phyloP scores from a whole-genome alignment of 64 coral and sea anemone genomes.

The Actinia equina region DNA sequence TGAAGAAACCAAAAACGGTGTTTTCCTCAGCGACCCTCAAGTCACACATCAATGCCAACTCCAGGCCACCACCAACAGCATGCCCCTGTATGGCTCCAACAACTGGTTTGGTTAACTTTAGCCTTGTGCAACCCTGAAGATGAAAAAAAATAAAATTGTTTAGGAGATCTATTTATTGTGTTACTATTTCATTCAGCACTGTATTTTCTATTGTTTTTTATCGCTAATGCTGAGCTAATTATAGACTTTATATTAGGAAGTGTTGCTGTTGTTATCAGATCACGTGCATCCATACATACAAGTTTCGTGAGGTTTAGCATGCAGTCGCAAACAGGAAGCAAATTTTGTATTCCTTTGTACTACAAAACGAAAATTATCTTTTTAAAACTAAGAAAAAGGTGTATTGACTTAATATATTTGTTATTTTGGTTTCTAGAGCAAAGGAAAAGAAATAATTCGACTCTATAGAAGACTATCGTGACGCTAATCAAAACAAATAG shows the following conservation, averaged over 20 bases:
- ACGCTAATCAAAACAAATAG: background rate
- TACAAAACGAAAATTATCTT: background rate
- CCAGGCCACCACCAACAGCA: slow-evolving; percentile 93
- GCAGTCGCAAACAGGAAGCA: background rate
- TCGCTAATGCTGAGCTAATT: background rate
- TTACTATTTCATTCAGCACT: background rate
- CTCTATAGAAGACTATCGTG: background rate
- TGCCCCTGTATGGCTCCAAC: slow-evolving; percentile 93
- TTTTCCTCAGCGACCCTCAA: slow-evolving; percentile 82
- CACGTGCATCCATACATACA: background rate
- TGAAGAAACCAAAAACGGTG: slow-evolving; percentile 88
- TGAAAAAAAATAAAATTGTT: background rate
- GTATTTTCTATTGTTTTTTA: background rate
- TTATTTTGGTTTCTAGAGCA: background rate
- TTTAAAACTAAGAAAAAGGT: background rate
- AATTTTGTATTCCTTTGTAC: background rate
- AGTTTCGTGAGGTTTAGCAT: background rate
- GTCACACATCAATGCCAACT: slow-evolving; percentile 88
- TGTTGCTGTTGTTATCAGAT: too few species aligned
- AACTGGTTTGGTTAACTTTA: slow-evolving; percentile 85
- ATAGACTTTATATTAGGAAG: background rate
- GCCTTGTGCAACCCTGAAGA: slow-evolving; percentile 76
- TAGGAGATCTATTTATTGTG: background rate
- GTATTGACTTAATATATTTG: background rate
- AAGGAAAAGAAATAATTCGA: background rate